Base-by-base conservation (phyloP, 2,888 invertebrate genomes). In the Arrhopalites spinosus region DNA sequence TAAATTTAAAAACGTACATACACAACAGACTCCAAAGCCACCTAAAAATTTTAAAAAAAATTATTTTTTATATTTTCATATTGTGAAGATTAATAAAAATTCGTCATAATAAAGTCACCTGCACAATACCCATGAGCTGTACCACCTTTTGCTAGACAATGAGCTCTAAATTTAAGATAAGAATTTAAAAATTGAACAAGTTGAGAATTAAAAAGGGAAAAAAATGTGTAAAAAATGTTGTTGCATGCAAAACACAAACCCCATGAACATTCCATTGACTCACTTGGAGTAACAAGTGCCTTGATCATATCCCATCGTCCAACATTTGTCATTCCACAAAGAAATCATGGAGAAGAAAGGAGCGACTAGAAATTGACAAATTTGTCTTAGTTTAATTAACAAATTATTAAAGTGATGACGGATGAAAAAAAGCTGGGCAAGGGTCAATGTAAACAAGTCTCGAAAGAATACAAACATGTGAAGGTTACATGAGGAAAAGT, bases 1-100 rank as follows among this genome's bases (percentile, higher is more conserved):
- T 20, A 50, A 73, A 25, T 29, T 8, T 64, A 27, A 13, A 82
- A 20, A 89, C 91, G 90, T 88, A 92, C 92, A 90, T 78, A 91
- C 88, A 83, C 93, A 93, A 83, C 93, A 93, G 36, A 89, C 90
- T 11, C 92, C 92, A 83, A 90, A 90, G 8, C 91, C 92, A 83
- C 89, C 89, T 20, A 91, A 92, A 85, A 93, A 93, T 1, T 87
- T 84, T 27, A 70, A 56, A 70, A 59, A 43, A 56, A 23, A 59
- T 25, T 25, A 59, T 25, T 59, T 15, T n/a, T n/a, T n/a, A n/a
- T n/a, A n/a, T n/a, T 64, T 64, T 64, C 8, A 27, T 36, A 30
- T 30, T 64, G n/a, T 20, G 45, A 15, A 29, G 17, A 56, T 1
- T 20, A 56, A 56, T 20, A n/a, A 45, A 7, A 45, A 45, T 56